Conservation (phyloP, 1,140 invertebrate species). For the Harpegnathos saltator region DNA sequence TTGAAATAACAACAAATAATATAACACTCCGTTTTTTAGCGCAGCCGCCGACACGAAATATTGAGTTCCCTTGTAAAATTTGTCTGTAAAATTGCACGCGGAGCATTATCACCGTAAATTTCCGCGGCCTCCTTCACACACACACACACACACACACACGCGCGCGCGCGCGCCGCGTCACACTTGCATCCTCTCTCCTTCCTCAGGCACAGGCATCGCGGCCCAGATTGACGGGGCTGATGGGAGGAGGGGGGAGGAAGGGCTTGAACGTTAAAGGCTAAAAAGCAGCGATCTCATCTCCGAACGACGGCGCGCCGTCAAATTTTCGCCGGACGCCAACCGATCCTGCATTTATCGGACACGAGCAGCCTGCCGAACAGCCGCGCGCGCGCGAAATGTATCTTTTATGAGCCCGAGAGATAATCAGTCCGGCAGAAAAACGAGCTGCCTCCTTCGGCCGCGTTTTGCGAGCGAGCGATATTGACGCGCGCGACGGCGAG, state of each 20-base stretch:
- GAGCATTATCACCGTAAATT: constrained; percentile 13
- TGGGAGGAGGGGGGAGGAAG: too few species aligned
- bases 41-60: background rate
- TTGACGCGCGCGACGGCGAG: constrained; percentile 26
- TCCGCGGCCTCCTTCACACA: background rate
- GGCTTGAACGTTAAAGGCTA: background rate
- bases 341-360: constrained; percentile 17
- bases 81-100: constrained; percentile 1
- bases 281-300: background rate
- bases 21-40: constrained; percentile 11
- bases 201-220: background rate
- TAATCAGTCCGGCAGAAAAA: constrained; percentile 24
- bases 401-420: background rate
- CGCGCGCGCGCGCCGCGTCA: too few species aligned
- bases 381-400: background rate
- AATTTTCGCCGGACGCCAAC: constrained; percentile 12
- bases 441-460: constrained; percentile 13
- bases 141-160: too few species aligned
- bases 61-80: background rate
- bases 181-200: background rate
- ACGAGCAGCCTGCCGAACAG: background rate
- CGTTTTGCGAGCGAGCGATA: constrained; percentile 41
- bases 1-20: constrained; percentile 13
- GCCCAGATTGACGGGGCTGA: background rate
- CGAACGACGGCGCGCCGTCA: background rate